Evolutionary conservation across 64 coral and sea anemone species (phyloP).

Genomic region (Stylophora pistillata): DNA sequence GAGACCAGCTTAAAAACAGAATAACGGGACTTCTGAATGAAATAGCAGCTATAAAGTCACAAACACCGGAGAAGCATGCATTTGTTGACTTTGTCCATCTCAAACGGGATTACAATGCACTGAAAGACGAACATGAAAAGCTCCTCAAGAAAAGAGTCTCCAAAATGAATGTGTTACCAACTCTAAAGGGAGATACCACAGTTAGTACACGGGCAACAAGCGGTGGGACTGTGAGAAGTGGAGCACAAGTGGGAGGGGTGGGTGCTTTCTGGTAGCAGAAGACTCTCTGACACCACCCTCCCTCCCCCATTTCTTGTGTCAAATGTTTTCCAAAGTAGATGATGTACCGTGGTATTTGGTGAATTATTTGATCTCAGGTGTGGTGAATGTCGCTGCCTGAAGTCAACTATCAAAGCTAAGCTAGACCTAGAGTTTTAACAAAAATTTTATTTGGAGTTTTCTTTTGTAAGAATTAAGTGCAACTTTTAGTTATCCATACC

Average conservation of each 20-base stretch:
- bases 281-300: background rate
- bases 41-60: slow-evolving; percentile 54
- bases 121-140: slow-evolving; percentile 74
- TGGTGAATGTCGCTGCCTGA: too few species aligned
- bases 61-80: slow-evolving; percentile 47
- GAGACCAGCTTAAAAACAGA: slow-evolving; percentile 87
- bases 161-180: slow-evolving; percentile 65
- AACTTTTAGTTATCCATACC: too few species aligned
- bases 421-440: background rate
- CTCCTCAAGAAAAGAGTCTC: slow-evolving; percentile 66
- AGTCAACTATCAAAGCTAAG: background rate
- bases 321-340: background rate
- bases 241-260: background rate
- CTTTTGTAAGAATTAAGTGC: too few species aligned
- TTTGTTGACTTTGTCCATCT: slow-evolving; percentile 86
- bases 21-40: slow-evolving; percentile 72
- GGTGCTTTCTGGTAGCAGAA: slow-evolving; percentile 1
- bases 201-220: slow-evolving; percentile 40
- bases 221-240: slow-evolving; percentile 23
- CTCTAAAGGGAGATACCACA: slow-evolving; percentile 68
- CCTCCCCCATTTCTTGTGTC: background rate
- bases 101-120: slow-evolving; percentile 63
- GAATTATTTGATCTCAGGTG: too few species aligned
- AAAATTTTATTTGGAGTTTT: background rate
- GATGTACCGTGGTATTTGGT: background rate